Evolutionary conservation across 2,888 invertebrate genomes (phyloP).

Genomic region (Ormyrus nitidulus): DNA sequence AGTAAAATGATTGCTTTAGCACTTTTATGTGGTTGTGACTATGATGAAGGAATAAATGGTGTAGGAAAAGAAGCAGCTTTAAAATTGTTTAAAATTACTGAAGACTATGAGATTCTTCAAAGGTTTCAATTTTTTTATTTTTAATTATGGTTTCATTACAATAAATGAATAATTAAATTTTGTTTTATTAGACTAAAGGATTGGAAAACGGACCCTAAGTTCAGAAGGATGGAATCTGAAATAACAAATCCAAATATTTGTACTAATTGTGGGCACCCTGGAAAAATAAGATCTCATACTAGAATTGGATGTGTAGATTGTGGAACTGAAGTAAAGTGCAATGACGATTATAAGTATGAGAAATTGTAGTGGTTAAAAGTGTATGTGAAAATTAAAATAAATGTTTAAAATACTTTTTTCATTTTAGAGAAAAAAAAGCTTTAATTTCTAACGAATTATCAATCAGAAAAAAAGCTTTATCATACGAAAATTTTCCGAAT

Average conservation of each 20-base stretch:
- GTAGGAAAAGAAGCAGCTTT: conserved; percentile 87
- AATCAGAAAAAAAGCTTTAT: conserved; percentile 82
- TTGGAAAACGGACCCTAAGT: conserved; percentile 81
- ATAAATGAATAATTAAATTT: not conserved
- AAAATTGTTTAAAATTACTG: conserved; percentile 81
- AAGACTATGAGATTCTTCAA: conserved; percentile 81
- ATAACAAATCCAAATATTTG: conserved; percentile 80
- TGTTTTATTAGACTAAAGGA: conserved; percentile 77
- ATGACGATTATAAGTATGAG: conserved; percentile 79
- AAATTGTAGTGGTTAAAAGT: not conserved
- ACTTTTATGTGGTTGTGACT: conserved; percentile 92
- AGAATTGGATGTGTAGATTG: conserved; percentile 83
- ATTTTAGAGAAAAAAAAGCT: conserved; percentile 79
- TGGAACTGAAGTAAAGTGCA: conserved; percentile 80
- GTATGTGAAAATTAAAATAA: not conserved
- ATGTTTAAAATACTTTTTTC: conserved; percentile 1
- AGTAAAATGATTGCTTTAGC: conserved; percentile 91
- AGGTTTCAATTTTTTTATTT: conserved; percentile 73
- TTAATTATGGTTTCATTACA: not conserved
- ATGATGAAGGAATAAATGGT: conserved; percentile 85
- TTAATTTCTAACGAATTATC: conserved; percentile 83
- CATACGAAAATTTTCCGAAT: conserved; percentile 82
- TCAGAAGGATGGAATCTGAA: conserved; percentile 77
- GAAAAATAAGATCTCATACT: conserved; percentile 79
- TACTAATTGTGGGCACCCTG: conserved; percentile 84